These are phyloP conservation scores for Nycteola revayana DNA, from an alignment of 2,888 invertebrate species.

Conservation along the genomic window DNA sequence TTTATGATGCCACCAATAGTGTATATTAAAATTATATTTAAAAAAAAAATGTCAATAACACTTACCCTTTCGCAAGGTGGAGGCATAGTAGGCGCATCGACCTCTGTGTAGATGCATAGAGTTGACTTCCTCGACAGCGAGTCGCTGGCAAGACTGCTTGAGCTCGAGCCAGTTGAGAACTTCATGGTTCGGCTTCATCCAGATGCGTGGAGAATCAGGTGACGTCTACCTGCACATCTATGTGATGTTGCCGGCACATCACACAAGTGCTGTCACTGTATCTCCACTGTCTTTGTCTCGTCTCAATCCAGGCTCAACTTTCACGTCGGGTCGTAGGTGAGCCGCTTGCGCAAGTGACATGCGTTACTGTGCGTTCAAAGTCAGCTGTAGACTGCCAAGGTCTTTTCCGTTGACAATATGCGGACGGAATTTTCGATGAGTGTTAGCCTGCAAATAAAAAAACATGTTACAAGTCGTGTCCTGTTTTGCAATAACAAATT, in stretches of 20 bases:
- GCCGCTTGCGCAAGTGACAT: slow-evolving; percentile 46
- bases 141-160: slow-evolving; percentile 85
- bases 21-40: too few species aligned
- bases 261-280: slow-evolving; percentile 55
- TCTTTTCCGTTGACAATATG: slow-evolving; percentile 39
- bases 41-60: slow-evolving; percentile 8
- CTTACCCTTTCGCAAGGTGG: slow-evolving; percentile 80
- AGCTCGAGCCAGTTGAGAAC: slow-evolving; percentile 84
- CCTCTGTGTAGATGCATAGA: slow-evolving; percentile 84
- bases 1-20: slow-evolving; percentile 18
- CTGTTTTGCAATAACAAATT: slow-evolving; percentile 22
- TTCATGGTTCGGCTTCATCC: slow-evolving; percentile 72
- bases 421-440: slow-evolving; percentile 46
- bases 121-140: slow-evolving; percentile 84
- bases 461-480: slow-evolving; percentile 26
- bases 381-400: slow-evolving; percentile 42
- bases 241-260: slow-evolving; percentile 73
- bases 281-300: slow-evolving; percentile 22
- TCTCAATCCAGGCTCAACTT: slow-evolving; percentile 27
- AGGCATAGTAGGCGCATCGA: slow-evolving; percentile 66
- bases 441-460: slow-evolving; percentile 62
- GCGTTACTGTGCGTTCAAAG: slow-evolving; percentile 37
- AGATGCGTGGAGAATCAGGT: slow-evolving; percentile 53
- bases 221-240: slow-evolving; percentile 67
- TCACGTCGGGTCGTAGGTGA: slow-evolving; percentile 35